A percentile compares a stretch with the other conserved stretches of the same genome.
phyloP scores from a whole-genome alignment of 2,113 vertebrate species.

The Xenopus laevis region DNA sequence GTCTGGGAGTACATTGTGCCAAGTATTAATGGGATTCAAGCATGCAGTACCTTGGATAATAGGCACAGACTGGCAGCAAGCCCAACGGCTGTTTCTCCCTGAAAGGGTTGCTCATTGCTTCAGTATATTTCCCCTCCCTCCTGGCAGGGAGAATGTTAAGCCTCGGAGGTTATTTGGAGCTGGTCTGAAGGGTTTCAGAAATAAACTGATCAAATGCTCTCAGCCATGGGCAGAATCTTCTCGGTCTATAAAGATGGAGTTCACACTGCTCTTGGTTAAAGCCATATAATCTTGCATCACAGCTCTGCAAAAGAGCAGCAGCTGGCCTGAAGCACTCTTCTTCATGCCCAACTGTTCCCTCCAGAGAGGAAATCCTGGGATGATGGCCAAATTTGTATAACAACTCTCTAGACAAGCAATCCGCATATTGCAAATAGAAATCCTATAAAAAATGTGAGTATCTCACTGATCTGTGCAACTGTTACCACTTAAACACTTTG shows the following conservation, averaged over 20 bases:
- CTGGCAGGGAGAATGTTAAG: constrained; percentile 5
- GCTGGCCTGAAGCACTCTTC: constrained; percentile 34
- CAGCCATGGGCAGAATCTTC: constrained; percentile 21
- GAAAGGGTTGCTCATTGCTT: fast-evolving
- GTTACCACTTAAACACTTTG: constrained; percentile 1
- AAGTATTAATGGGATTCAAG: not conserved
- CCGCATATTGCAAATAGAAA: constrained; percentile 14
- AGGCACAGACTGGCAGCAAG: not conserved
- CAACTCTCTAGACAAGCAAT: constrained; percentile 31
- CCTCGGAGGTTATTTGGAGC: not conserved
- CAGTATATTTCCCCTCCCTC: not conserved
- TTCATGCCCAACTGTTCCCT: constrained; percentile 31
- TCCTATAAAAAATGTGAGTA: constrained; percentile 21
- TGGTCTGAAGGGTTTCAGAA: not conserved
- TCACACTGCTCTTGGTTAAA: constrained; percentile 10
- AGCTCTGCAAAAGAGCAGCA: constrained; percentile 7
- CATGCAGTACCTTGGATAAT: not conserved
- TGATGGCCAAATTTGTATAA: constrained; percentile 29
- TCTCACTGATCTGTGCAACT: constrained; percentile 27
- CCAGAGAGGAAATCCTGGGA: constrained; percentile 40
- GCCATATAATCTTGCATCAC: constrained; percentile 32
- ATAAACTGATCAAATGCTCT: constrained; percentile 1
- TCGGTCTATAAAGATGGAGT: constrained; percentile 10
- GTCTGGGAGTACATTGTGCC: not conserved
- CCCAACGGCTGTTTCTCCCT: not conserved